These are phyloP conservation scores for Passer domesticus DNA, from an alignment of 2,113 vertebrate genomes.

Conservation along the genomic window DNA sequence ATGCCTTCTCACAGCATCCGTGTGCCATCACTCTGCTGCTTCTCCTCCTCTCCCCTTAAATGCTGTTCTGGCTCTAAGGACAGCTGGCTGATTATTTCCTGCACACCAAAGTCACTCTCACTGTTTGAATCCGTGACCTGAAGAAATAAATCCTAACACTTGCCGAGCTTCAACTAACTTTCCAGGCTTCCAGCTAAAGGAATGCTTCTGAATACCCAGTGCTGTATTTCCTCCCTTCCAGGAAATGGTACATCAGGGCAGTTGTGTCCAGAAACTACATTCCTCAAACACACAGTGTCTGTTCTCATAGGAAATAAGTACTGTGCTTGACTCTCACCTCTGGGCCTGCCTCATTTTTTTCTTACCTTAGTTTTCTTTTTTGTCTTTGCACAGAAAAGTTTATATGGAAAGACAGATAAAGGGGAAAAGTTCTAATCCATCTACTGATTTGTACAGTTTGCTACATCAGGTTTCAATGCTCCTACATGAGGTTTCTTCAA, in stretches of 20 bases:
- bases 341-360: not conserved
- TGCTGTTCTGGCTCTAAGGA: not conserved
- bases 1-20: not conserved
- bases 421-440: not conserved
- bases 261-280: not conserved
- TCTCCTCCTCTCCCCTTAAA: not conserved
- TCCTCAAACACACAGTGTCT: not conserved
- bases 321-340: not conserved
- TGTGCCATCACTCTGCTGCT: not conserved
- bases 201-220: not conserved
- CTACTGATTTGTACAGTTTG: not conserved
- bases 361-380: not conserved
- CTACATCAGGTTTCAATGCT: not conserved
- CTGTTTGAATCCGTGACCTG: not conserved
- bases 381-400: not conserved
- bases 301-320: not conserved
- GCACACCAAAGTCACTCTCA: not conserved
- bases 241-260: not conserved
- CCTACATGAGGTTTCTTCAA: not conserved
- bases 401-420: not conserved
- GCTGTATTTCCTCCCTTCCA: not conserved
- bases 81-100: not conserved
- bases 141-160: slow-evolving; percentile 28
- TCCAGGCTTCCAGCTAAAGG: not conserved
- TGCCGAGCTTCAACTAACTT: not conserved